Evolutionary conservation across 2,888 invertebrate species (phyloP).

Genomic region (Zaprionus bogoriensis): DNA sequence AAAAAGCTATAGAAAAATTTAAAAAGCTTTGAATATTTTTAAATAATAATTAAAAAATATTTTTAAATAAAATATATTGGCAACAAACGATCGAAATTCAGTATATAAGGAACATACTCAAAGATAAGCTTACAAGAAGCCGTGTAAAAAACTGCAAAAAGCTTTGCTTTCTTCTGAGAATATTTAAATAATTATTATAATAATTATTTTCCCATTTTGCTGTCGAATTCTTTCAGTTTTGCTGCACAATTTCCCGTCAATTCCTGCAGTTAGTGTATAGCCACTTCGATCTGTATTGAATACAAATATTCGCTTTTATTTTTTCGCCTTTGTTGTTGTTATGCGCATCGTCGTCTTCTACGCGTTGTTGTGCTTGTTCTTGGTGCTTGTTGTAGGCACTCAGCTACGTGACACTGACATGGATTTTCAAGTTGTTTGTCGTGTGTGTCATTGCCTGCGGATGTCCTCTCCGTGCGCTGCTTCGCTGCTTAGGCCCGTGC

Average conservation of each 20-base stretch:
- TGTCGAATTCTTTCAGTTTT: background rate
- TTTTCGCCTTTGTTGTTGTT: constrained; percentile 32
- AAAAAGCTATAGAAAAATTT: no score
- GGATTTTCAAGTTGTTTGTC: constrained; percentile 75
- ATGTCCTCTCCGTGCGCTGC: constrained; percentile 53
- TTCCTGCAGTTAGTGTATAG: constrained; percentile 28
- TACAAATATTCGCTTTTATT: constrained; percentile 22
- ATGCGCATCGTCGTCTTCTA: constrained; percentile 1
- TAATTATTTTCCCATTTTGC: no score
- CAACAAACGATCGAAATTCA: no score
- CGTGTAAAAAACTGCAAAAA: no score
- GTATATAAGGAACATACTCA: no score
- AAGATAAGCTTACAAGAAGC: no score
- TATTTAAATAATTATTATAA: no score
- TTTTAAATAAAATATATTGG: no score
- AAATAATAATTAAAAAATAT: no score
- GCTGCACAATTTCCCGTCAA: background rate
- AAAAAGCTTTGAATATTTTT: no score
- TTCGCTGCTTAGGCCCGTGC: constrained; percentile 43
- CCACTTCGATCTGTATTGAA: constrained; percentile 29
- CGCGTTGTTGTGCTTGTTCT: constrained; percentile 29
- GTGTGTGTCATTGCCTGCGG: constrained; percentile 54
- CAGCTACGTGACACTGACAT: constrained; percentile 80
- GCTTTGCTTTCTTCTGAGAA: no score
- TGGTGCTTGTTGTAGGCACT: constrained; percentile 55